Conservation (phyloP, 2,797 vertebrate species). For the Oreortyx pictus region DNA sequence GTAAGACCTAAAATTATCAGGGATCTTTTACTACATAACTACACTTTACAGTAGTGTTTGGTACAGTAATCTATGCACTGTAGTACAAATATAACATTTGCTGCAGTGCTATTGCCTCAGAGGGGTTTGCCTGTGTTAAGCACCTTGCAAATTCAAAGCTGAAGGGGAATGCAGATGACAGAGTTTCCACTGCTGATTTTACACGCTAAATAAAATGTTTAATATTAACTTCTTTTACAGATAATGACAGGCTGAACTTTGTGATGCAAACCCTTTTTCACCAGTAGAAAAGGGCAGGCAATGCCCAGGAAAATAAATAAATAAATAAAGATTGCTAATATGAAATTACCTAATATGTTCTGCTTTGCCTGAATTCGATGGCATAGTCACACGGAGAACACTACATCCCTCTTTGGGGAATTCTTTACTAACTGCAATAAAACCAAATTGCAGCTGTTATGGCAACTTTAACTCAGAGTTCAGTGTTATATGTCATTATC, state of each 20-base stretch:
- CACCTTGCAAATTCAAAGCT: background rate
- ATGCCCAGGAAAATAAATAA: background rate
- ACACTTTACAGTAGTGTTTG: background rate
- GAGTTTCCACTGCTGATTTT: background rate
- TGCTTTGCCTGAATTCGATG: background rate
- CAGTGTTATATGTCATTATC: background rate
- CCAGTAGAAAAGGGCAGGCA: background rate
- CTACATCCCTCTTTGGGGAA: background rate
- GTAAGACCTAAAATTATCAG: background rate
- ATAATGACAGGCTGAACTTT: background rate
- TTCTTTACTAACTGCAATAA: background rate
- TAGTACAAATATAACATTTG: background rate
- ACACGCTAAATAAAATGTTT: background rate
- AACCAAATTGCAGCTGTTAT: conserved; percentile 22
- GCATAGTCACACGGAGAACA: background rate
- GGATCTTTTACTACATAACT: accelerated
- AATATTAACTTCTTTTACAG: background rate
- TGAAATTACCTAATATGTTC: background rate
- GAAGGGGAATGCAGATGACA: background rate
- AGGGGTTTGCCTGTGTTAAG: background rate
- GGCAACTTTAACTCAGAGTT: background rate
- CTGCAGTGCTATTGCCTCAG: accelerated
- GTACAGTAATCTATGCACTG: background rate
- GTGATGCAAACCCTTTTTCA: background rate
- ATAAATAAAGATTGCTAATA: background rate